Conservation (phyloP, 2,113 vertebrate species). For the Pyxicephalus adspersus region DNA sequence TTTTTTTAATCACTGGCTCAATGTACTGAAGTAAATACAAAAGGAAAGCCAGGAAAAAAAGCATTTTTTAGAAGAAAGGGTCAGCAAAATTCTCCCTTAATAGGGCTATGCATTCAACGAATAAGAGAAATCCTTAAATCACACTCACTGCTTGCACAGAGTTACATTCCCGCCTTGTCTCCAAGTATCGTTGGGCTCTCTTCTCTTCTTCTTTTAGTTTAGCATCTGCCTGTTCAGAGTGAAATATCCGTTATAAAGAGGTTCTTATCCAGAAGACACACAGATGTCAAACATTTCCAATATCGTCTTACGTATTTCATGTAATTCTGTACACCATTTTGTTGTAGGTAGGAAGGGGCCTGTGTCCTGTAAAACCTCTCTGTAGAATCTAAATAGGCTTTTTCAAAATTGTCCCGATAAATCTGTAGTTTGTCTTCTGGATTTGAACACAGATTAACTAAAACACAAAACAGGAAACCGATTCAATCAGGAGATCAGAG, state of each 20-base stretch:
- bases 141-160: slow-evolving; percentile 91
- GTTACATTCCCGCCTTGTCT: slow-evolving; percentile 97
- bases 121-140: neutral
- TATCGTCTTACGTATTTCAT: slow-evolving; percentile 96
- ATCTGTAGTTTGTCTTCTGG: slow-evolving; percentile 98
- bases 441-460: slow-evolving; percentile 98
- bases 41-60: too few species aligned
- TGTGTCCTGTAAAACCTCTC: slow-evolving; percentile 99
- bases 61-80: too few species aligned
- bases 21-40: too few species aligned
- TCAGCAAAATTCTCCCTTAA: too few species aligned
- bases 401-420: slow-evolving; percentile 99
- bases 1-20: too few species aligned
- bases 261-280: too few species aligned
- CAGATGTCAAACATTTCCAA: neutral
- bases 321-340: slow-evolving; percentile 98
- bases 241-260: slow-evolving; percentile 66
- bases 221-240: slow-evolving; percentile 89
- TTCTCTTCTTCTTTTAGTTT: slow-evolving; percentile 99
- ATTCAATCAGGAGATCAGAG: too few species aligned
- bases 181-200: slow-evolving; percentile 93
- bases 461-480: slow-evolving; percentile 62
- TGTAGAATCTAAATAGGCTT: slow-evolving; percentile 97
- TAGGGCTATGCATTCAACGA: too few species aligned
- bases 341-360: slow-evolving; percentile 95